Evolutionary conservation across 2,888 invertebrate genomes (phyloP), one percentile per base, ranked within the genome.

Genomic region (Cantharis lateralis): DNA sequence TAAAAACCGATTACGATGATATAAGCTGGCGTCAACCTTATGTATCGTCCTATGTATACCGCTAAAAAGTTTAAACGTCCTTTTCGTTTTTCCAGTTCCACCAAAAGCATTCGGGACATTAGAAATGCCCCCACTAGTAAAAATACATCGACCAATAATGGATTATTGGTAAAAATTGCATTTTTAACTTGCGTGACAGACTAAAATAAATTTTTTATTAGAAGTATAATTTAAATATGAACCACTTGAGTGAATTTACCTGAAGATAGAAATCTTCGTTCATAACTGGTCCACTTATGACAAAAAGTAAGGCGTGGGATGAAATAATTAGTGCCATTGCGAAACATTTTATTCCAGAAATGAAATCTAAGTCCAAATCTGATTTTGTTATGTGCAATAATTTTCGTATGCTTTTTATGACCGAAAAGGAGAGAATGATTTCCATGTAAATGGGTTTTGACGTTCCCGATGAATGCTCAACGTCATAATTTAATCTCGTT

Each of bases 1-100:
- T 94, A 94, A 82, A 95, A 91, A 16, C 92, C 90, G 84, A 95
- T 91, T 15, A 95, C 91, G 0, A 94, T 91, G 75, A 92, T 84
- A 83, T 95, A 95, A 0, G 94, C 92, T 69, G 95, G 95, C 11
- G 95, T 95, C 79, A 95, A 90, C 82, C 94, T 92, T 78, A 94
- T 91, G 84, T 93, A 94, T 79, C 94, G 90, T 76, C 91, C 92
- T 71, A 93, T 84, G 82, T 93, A 90, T 20, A 94, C 88, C 3
- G 92, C 86, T 26, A 92, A 81, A 76, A 93, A 88, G 86, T 94
- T 94, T 5, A 94, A 69, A 80, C 81, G 89, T 26, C 93, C 93
- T 80, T 91, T 89, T 78, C 92, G 89, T 84, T 93, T 93, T 81
- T 94, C 93, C 79, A 94, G 85, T 85, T 94, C 93, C 16, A 91